Evolutionary conservation across 1,140 invertebrate genomes (phyloP).

Genomic region (Caerostris extrusa): DNA sequence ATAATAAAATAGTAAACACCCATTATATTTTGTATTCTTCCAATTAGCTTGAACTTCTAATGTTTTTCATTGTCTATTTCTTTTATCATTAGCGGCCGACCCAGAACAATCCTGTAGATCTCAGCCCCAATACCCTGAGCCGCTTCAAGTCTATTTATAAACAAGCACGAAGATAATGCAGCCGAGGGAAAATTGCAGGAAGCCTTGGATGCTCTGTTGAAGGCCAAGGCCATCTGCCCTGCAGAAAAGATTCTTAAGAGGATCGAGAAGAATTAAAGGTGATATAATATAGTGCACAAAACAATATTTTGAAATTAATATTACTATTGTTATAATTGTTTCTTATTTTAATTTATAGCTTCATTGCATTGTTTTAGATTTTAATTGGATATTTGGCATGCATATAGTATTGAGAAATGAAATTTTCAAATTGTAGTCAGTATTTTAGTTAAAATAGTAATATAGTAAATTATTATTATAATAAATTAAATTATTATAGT

Average conservation of each 20-base stretch:
- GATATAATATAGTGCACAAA: not conserved
- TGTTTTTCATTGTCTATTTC: no score
- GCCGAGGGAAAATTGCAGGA: slow-evolving; percentile 31
- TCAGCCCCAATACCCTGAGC: slow-evolving; percentile 18
- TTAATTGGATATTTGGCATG: not conserved
- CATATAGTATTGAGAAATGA: not conserved
- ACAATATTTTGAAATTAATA: not conserved
- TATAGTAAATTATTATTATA: no score
- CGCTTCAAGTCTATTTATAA: slow-evolving; percentile 15
- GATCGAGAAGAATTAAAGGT: slow-evolving; percentile 62
- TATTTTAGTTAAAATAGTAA: no score
- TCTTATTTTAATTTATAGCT: not conserved
- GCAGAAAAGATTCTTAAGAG: slow-evolving; percentile 59
- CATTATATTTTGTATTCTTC: no score
- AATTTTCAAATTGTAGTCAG: no score
- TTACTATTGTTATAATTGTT: not conserved
- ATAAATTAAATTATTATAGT: no score
- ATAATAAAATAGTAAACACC: no score
- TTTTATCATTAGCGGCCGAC: no score
- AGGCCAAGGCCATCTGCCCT: slow-evolving; percentile 48
- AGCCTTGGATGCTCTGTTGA: slow-evolving; percentile 28
- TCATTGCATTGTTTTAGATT: not conserved
- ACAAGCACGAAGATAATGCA: slow-evolving; percentile 32
- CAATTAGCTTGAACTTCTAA: no score
- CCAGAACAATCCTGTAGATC: not conserved